Evolutionary conservation across 2,797 vertebrate species (phyloP).

Genomic region (Mormyrus hasselquistii): DNA sequence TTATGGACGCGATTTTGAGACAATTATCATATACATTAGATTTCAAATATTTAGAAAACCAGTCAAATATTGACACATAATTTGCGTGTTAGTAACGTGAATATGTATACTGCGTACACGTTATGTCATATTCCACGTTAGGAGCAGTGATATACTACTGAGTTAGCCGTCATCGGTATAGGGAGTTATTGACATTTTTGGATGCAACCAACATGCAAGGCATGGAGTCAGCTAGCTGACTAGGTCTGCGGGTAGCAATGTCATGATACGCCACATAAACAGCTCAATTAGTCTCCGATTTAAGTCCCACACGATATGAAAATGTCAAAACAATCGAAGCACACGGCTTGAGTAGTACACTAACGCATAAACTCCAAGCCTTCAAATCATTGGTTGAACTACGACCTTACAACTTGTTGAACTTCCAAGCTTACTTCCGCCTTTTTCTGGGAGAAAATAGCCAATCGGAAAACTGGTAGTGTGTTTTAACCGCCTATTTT

Average conservation of each 20-base stretch:
- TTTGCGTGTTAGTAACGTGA: not conserved
- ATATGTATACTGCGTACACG: not conserved
- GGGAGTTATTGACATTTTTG: not conserved
- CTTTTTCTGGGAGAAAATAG: not conserved
- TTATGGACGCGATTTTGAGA: not conserved
- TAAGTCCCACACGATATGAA: not conserved
- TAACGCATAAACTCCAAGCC: not conserved
- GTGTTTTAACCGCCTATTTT: constrained; percentile 24
- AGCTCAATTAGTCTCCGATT: not conserved
- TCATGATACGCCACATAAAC: not conserved
- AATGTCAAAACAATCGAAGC: not conserved
- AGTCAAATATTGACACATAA: not conserved
- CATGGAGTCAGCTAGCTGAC: not conserved
- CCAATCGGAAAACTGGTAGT: constrained; percentile 34
- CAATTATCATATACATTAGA: not conserved
- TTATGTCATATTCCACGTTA: not conserved
- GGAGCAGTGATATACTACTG: not conserved
- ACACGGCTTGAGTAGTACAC: not conserved
- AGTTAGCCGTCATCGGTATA: not conserved
- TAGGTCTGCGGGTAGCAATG: not conserved
- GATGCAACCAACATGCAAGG: not conserved
- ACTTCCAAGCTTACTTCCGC: not conserved
- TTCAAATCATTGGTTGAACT: not conserved
- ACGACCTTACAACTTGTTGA: not conserved
- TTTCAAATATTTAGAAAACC: not conserved